Evolutionary conservation across 2,797 vertebrate species (phyloP), one percentile per base, ranked within the genome.

Genomic region (Neosilurus mollespiculum): DNA sequence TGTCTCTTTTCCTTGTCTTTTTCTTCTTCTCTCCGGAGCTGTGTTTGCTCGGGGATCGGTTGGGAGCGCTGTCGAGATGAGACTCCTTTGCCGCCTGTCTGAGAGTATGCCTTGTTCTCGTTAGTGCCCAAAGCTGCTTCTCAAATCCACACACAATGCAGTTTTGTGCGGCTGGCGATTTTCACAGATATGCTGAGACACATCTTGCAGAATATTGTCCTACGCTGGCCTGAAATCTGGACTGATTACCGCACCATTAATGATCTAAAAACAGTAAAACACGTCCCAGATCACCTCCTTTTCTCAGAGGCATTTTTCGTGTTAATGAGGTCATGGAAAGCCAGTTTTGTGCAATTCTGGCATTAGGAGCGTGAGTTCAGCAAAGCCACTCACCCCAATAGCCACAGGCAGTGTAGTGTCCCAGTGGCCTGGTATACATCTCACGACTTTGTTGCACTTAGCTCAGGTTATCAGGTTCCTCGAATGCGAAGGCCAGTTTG

Each of bases 101-200:
- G 86, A 81, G 86, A 81, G 86, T 81, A 84, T 2, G 81, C 84
- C 87, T 88, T 93, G 92, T 89, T 92, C 93, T 92, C 92, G 91
- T 90, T 86, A 89, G 87, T 88, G 90, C 92, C 89, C 90, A 93
- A 93, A 94, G 93, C 91, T 93, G 89, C 87, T 94, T 96, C 96
- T 96, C 94, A 96, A 94, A 94, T 93, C 92, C 92, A 87, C 77
- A 90, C 93, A 96, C 96, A 96, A 96, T 97, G 95, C 95, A 95
- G 93, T 96, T 96, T 84, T 87, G 87, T 88, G 84, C 53, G 62
- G 61, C 67, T 86, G 75, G 3, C 75, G 86, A 79, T 84, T 86
- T 84, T 69, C 61, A 81, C 79, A 81, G 82, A 81, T 71, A 49
- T 70, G 80, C 81, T 49, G 22, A 37, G 78, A 76, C 80, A 61